Percentiles rank a stretch among this genome's conserved stretches.
These are phyloP conservation scores for Andrena minutula DNA, from an alignment of 2,888 invertebrate species.

Conservation along the genomic window DNA sequence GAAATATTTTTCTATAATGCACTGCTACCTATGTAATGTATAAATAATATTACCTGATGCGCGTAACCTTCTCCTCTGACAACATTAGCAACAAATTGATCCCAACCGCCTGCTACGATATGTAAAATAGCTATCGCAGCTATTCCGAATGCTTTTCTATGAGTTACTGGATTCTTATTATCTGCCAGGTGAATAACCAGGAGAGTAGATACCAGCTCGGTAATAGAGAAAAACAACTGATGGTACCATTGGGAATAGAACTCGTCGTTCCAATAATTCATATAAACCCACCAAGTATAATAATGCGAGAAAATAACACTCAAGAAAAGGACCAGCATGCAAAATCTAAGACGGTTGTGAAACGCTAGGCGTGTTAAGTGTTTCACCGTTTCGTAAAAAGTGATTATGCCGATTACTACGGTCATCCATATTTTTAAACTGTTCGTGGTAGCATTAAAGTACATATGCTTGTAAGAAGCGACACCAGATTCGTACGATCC, in stretches of 20 bases:
- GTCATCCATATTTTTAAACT: slow-evolving; percentile 89
- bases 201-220: slow-evolving; percentile 88
- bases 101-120: slow-evolving; percentile 88
- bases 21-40: not conserved
- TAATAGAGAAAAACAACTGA: slow-evolving; percentile 87
- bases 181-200: slow-evolving; percentile 87
- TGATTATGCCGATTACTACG: slow-evolving; percentile 87
- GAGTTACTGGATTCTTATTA: slow-evolving; percentile 86
- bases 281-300: slow-evolving; percentile 90
- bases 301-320: slow-evolving; percentile 89
- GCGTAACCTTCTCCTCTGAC: slow-evolving; percentile 88
- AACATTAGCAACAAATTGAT: slow-evolving; percentile 89
- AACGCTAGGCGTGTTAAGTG: slow-evolving; percentile 86
- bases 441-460: slow-evolving; percentile 89
- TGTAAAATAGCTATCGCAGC: slow-evolving; percentile 88
- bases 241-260: slow-evolving; percentile 90
- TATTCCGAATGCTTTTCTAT: slow-evolving; percentile 87
- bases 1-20: not conserved
- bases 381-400: slow-evolving; percentile 88
- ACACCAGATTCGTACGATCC: slow-evolving; percentile 90
- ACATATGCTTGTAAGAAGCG: slow-evolving; percentile 90
- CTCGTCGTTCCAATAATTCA: slow-evolving; percentile 91
- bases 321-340: slow-evolving; percentile 88
- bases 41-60: slow-evolving; percentile 86
- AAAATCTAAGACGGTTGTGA: slow-evolving; percentile 86